Conservation (phyloP, 1,140 invertebrate genomes). For the Branchinecta lynchi region DNA sequence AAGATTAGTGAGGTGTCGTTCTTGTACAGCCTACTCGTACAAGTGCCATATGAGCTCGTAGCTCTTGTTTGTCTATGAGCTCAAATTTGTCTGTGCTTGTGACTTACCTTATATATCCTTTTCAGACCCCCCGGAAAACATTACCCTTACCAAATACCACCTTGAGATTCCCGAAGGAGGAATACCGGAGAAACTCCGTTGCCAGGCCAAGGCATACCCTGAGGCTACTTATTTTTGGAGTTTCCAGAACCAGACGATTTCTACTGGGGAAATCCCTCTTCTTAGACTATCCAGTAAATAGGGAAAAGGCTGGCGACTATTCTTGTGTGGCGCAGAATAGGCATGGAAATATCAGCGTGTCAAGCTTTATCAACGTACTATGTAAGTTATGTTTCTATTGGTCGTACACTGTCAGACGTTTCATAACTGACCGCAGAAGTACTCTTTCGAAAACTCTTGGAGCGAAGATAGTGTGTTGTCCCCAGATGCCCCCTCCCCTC, state of each 20-base stretch:
- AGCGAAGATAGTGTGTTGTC: too few species aligned
- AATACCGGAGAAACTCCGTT: constrained; percentile 54
- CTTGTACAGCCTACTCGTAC: too few species aligned
- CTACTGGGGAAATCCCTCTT: constrained; percentile 38
- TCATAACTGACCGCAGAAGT: too few species aligned
- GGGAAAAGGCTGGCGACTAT: constrained; percentile 49
- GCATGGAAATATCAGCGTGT: constrained; percentile 48
- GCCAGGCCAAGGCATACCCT: constrained; percentile 55
- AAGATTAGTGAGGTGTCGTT: too few species aligned
- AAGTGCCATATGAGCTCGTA: too few species aligned
- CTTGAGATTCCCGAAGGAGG: constrained; percentile 60
- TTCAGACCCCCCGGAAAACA: constrained; percentile 69
- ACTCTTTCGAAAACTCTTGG: too few species aligned
- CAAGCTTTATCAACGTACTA: constrained; percentile 53
- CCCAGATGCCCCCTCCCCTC: too few species aligned
- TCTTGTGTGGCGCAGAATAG: constrained; percentile 56
- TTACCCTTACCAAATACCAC: constrained; percentile 50
- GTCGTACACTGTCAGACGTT: too few species aligned
- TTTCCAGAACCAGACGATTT: constrained; percentile 30
- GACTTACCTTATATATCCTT: constrained; percentile 22
- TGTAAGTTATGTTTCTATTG: constrained; percentile 41
- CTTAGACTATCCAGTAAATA: constrained; percentile 40
- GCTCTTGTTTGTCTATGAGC: too few species aligned
- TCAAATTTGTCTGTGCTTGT: too few species aligned
- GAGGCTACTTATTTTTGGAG: constrained; percentile 35